Evolutionary conservation across 2,888 invertebrate species (phyloP).

Genomic region (Mythimna vitellina): DNA sequence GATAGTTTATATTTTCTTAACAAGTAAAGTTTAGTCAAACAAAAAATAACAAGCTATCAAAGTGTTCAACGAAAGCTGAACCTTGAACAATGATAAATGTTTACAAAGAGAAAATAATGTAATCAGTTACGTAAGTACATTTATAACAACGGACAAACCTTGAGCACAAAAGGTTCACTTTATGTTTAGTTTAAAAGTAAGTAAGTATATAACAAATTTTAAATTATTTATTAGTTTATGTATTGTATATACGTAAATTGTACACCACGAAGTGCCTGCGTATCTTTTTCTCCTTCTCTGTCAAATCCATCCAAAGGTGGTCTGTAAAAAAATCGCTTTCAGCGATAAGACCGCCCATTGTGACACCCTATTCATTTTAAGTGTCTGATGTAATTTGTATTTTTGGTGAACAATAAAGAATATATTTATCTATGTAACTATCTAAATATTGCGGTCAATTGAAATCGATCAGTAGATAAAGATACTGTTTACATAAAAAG

Average conservation of each 20-base stretch:
- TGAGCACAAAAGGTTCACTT: constrained; percentile 12
- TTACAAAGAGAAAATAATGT: constrained; percentile 21
- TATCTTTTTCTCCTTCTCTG: too few species aligned
- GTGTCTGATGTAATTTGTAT: too few species aligned
- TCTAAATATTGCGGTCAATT: not conserved
- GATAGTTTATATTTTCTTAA: not conserved
- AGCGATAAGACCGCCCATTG: too few species aligned
- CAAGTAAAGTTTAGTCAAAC: constrained; percentile 6
- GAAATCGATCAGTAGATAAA: not conserved
- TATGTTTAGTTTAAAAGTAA: not conserved
- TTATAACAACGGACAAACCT: not conserved
- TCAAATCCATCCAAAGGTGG: too few species aligned
- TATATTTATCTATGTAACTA: too few species aligned
- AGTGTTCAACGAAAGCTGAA: not conserved
- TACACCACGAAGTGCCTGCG: too few species aligned
- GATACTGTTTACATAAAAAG: not conserved
- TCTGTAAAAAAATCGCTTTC: too few species aligned
- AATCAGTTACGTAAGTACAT: constrained; percentile 14
- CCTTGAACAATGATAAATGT: constrained; percentile 1
- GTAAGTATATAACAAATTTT: not conserved
- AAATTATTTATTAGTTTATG: too few species aligned
- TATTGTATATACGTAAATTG: too few species aligned
- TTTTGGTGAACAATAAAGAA: too few species aligned
- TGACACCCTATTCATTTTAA: too few species aligned
- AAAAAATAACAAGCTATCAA: not conserved